phyloP scores from a whole-genome alignment of 92 coral and sea anemone genomes.

The Phenganax stokvisi region DNA sequence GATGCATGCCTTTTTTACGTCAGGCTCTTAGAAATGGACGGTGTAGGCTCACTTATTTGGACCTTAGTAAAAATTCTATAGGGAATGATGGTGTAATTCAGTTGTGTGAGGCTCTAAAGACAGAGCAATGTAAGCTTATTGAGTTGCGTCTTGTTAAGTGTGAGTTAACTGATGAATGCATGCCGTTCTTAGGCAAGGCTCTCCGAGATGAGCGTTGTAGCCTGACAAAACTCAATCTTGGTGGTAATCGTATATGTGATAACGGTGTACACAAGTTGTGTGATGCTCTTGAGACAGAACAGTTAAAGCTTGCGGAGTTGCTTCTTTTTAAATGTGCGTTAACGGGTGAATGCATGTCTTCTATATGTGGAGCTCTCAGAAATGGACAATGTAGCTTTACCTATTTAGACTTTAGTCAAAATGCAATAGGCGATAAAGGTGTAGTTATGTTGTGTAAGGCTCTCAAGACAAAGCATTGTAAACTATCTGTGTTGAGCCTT shows the following conservation, averaged over 20 bases:
- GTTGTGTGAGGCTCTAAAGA: background rate
- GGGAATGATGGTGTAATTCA: background rate
- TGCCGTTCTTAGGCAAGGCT: background rate
- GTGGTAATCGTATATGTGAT: background rate
- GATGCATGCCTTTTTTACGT: conserved; percentile 20
- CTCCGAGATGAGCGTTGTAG: background rate
- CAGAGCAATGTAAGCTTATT: background rate
- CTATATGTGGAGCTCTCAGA: background rate
- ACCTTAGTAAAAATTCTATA: background rate
- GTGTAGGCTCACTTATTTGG: background rate
- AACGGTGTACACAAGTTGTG: background rate
- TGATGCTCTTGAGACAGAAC: background rate
- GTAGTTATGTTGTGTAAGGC: too few species aligned
- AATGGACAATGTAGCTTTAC: too few species aligned
- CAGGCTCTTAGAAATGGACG: conserved; percentile 2
- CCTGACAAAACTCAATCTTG: background rate
- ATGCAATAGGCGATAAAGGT: too few species aligned
- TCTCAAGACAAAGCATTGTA: too few species aligned
- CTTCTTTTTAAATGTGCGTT: background rate
- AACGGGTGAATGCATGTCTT: background rate
- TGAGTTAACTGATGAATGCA: background rate
- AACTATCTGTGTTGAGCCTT: too few species aligned
- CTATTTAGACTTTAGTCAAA: too few species aligned
- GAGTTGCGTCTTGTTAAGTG: background rate
- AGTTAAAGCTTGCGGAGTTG: background rate